phyloP scores from a whole-genome alignment of 2,797 vertebrate genomes.

The Champsocephalus esox region DNA sequence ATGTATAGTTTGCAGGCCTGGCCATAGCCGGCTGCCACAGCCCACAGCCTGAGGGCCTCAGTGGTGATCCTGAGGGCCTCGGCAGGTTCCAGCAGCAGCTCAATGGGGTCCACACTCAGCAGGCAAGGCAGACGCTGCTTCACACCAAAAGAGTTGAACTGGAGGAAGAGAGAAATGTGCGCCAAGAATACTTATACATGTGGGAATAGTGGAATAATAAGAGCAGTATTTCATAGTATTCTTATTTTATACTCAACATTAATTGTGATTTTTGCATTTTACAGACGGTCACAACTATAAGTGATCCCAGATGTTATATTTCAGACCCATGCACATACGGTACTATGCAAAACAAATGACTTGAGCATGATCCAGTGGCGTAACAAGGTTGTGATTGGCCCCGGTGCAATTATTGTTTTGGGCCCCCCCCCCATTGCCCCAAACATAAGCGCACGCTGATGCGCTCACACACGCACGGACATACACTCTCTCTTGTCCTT shows the following conservation, averaged over 20 bases:
- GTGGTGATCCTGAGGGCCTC: conserved; percentile 88
- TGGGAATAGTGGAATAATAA: neutral
- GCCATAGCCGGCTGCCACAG: conserved; percentile 90
- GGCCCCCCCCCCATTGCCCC: too few relatives aligned
- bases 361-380: neutral
- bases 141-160: conserved; percentile 90
- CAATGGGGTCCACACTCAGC: conserved; percentile 87
- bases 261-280: neutral
- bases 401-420: too few relatives aligned
- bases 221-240: neutral
- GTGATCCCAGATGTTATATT: neutral
- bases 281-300: neutral
- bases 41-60: conserved; percentile 92
- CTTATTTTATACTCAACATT: neutral
- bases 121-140: conserved; percentile 88
- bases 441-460: too few relatives aligned
- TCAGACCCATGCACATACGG: neutral
- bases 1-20: conserved; percentile 92
- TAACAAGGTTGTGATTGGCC: too few relatives aligned
- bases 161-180: neutral
- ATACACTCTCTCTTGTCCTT: too few relatives aligned
- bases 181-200: neutral
- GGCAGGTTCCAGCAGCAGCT: conserved; percentile 86
- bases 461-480: too few relatives aligned
- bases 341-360: neutral